A percentile compares a stretch with the other conserved stretches of the same genome.
phyloP scores from a whole-genome alignment of 2,888 invertebrate genomes.

The Melieria picta region DNA sequence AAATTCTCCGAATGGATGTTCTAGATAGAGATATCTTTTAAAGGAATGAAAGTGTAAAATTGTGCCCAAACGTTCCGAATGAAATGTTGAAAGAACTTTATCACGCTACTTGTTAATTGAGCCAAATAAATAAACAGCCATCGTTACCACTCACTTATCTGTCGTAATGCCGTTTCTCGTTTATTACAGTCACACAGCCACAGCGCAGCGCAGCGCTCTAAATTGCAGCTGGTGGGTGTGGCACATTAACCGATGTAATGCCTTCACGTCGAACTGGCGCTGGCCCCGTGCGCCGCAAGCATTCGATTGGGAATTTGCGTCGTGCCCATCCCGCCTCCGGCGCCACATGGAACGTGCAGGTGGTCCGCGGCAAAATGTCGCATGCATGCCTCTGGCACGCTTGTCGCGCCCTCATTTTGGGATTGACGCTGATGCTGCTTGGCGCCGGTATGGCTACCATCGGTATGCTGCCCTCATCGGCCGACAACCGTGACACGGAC shows the following conservation, averaged over 20 bases:
- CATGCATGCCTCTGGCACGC: conserved; percentile 93
- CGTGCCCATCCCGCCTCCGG: conserved; percentile 82
- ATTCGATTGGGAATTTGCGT: conserved; percentile 70
- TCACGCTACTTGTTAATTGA: too few species aligned
- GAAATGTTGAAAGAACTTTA: too few species aligned
- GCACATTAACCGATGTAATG: conserved; percentile 35
- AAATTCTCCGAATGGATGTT: too few species aligned
- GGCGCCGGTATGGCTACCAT: conserved; percentile 94
- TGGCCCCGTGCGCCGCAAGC: conserved; percentile 59
- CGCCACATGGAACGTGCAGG: conserved; percentile 87
- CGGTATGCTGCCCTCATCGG: conserved; percentile 69
- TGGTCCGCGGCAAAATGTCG: conserved; percentile 87
- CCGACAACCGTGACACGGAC: too few species aligned
- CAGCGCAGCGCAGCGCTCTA: background rate
- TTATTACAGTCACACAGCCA: conserved; percentile 2
- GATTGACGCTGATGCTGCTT: conserved; percentile 85
- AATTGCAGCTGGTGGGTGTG: background rate
- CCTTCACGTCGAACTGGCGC: conserved; percentile 43
- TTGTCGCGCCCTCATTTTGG: conserved; percentile 89
- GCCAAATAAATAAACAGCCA: too few species aligned
- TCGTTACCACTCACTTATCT: too few species aligned
- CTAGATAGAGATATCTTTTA: too few species aligned
- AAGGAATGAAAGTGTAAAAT: too few species aligned
- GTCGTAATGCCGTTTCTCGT: background rate
- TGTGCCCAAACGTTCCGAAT: too few species aligned